A percentile compares a stretch with the other conserved stretches of the same genome.
Conservation (phyloP, 2,113 vertebrate species). For the Podocnemis expansa region DNA sequence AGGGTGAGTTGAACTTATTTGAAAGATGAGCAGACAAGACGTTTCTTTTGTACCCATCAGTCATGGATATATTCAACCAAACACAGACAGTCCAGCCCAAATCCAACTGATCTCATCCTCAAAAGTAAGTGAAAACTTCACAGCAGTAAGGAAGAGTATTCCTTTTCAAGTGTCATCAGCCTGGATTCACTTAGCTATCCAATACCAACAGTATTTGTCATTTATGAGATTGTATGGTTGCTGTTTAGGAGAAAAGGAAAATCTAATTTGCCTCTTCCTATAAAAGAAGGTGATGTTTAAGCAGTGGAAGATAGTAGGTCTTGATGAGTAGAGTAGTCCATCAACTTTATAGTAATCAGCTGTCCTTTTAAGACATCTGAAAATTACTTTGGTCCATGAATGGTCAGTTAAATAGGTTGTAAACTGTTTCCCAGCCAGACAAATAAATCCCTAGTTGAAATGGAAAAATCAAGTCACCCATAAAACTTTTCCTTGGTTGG, state of each 20-base stretch:
- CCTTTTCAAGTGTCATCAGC: not conserved
- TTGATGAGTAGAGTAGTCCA: not conserved
- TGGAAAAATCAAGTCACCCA: not conserved
- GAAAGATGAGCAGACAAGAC: not conserved
- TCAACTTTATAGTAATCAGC: not conserved
- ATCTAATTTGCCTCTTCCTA: not conserved
- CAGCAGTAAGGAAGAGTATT: not conserved
- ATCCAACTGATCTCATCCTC: constrained; percentile 10
- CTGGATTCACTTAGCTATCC: not conserved
- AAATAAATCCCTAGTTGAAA: not conserved
- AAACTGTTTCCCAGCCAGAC: not conserved
- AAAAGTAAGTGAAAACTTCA: constrained; percentile 8
- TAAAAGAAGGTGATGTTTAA: not conserved
- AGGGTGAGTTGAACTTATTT: constrained; percentile 17
- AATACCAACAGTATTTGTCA: not conserved
- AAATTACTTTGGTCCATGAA: not conserved
- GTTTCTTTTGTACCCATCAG: not conserved
- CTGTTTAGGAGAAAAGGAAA: not conserved
- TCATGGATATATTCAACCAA: not conserved
- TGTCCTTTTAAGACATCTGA: not conserved
- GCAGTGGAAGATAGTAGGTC: not conserved
- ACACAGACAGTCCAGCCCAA: constrained; percentile 19
- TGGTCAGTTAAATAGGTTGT: not conserved
- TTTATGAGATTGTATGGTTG: not conserved
- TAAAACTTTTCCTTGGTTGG: not conserved